Percentiles rank a stretch among this genome's conserved stretches.
phyloP scores from a whole-genome alignment of 2,797 vertebrate species.

The Parauchenoglanis punctatus region DNA sequence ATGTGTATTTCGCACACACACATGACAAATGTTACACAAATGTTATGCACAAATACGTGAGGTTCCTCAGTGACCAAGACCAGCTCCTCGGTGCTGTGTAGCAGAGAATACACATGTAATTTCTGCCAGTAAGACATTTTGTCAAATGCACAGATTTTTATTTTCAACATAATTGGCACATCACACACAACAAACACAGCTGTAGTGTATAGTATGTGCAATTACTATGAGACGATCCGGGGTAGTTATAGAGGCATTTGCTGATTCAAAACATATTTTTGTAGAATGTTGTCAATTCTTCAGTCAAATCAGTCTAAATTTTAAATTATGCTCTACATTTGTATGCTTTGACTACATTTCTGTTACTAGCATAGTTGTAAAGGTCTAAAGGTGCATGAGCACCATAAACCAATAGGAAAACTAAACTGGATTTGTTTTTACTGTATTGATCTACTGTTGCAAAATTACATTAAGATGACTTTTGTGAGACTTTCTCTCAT shows the following conservation, averaged over 20 bases:
- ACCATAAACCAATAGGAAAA: neutral
- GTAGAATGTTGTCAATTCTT: neutral
- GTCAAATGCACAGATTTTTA: neutral
- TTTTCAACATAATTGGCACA: neutral
- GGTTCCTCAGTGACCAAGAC: too few species aligned
- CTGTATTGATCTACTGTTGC: neutral
- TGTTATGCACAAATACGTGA: neutral
- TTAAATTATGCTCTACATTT: neutral
- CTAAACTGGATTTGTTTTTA: neutral
- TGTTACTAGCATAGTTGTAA: neutral
- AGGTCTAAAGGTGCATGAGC: neutral
- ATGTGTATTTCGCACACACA: slow-evolving; percentile 47
- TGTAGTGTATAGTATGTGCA: neutral
- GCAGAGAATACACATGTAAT: neutral
- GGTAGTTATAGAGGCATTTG: neutral
- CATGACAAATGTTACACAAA: slow-evolving; percentile 31
- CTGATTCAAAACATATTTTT: neutral
- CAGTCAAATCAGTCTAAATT: neutral
- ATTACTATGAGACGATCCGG: neutral
- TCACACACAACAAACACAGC: neutral
- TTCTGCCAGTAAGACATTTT: neutral
- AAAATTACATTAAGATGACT: neutral
- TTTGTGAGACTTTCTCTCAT: neutral
- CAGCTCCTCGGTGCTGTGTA: neutral
- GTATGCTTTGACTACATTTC: neutral